Base-by-base conservation (phyloP, 2,888 invertebrate species). In the Xanthia icteritia region DNA sequence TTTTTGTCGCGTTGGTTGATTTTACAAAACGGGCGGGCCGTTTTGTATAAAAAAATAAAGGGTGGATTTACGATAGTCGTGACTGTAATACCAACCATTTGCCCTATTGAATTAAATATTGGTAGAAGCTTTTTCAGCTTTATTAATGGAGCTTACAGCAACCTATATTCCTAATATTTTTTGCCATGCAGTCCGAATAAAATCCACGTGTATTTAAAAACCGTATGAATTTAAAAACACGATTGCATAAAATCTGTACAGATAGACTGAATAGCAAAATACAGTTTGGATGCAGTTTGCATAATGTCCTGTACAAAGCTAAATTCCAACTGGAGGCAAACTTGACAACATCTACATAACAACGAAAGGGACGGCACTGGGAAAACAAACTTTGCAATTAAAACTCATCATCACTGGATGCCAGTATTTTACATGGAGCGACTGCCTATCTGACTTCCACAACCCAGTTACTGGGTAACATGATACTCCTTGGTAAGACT, bases 271-370 rank as follows among this genome's bases (percentile, higher is more conserved):
- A 60, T 54, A 31, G n/a, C 27, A 42, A 66, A 77, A 42, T 27
- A 54, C 31, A n/a, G 71, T 31, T 20, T 45, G 31, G 15, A 56
- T 54, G 58, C 27, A 27, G 73, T 66, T 79, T 61, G 48, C 60
- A 80, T 66, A 45, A 54, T 39, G 17, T 36, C 9, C 39, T 39
- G 2, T 23, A 23, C 36, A 11, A 27, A 65, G 65, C 79, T 70
- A 48, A 48, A 76, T 58, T 20, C 27, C 15, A 65, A 60, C 72
- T 71, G 31, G 15, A 17, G 39, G 42, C 36, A 39, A 80, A 60
- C 73, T 73, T 66, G 15, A 36, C 27, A 80, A 48, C 39, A 66
- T 80, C 73, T 80, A 61, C 73, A 66, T 54, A 66, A 79, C 79
- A 79, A 73, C 42, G 27, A 42, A 70, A 36, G 23, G 65, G 73